Evolutionary conservation across 2,113 vertebrate genomes (phyloP), one percentile per base, ranked within the genome.

Genomic region (Hydrochoerus hydrochaeris): DNA sequence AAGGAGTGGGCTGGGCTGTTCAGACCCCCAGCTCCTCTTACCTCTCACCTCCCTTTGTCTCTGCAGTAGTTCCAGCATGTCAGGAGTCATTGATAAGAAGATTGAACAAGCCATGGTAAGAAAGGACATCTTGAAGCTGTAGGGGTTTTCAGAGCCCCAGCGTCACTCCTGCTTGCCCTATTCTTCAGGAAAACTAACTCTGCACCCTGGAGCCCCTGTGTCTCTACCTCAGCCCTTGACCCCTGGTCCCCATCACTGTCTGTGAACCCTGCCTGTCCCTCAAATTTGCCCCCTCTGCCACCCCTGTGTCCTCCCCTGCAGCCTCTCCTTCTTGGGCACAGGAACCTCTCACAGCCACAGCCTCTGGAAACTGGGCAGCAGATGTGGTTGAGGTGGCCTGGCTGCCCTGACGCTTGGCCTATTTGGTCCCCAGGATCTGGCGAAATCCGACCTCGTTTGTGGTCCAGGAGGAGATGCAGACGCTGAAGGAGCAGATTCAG

Each of bases 91-190:
- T 8, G 99, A 99, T 98, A 99, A 99, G 98, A 99, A 99, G 98
- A 99, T 99, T 0, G 98, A 99, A 85, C 98, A 99, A 96, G 99
- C 99, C 75, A 99, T 99, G 99, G 99, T 99, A 98, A 99, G 99
- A 86, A 81, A 77, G 83, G 77, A 63, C 20, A 7, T 71, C 81
- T 82, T 85, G 75, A 65, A 52, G 52, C 69, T 49, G 49, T 9
- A 49, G 49, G 49, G 54, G 54, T 54, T 44, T n/a, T 60, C 14
- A 1, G 2, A 26, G 26, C 63, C 30, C 9, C 22, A 14, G 3
- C 5, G 0, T 24, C 62, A 44, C 35, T 44, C 82, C 24, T 52
- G 20, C 46, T 17, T 32, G 71, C 32, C 65, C 75, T 16, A 0
- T 62, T 63, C 54, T 16, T 38, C 32, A 54, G 41, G 52, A 86